A percentile compares a stretch with the other conserved stretches of the same genome.
phyloP scores from a whole-genome alignment of 2,888 invertebrate genomes.

The Drosophila nr. perissopoda region DNA sequence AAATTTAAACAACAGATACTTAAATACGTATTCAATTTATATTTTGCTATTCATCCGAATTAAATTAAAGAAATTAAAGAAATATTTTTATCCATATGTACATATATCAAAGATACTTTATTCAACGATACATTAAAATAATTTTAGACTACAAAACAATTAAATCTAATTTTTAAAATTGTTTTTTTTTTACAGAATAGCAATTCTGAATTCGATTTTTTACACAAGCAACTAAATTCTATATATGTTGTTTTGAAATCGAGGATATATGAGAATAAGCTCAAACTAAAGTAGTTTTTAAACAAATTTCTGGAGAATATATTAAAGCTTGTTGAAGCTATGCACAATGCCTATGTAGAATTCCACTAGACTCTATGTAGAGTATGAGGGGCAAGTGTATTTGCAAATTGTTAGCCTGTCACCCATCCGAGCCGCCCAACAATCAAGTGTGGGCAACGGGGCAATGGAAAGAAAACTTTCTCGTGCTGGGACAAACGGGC shows the following conservation, averaged over 20 bases:
- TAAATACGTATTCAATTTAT: not conserved
- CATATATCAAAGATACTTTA: not conserved
- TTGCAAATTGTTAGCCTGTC: slow-evolving; percentile 41
- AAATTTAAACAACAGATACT: not conserved
- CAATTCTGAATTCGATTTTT: not conserved
- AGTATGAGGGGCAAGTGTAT: slow-evolving; percentile 34
- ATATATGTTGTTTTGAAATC: not conserved
- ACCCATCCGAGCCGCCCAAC: slow-evolving; percentile 33
- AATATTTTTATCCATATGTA: not conserved
- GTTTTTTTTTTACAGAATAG: not conserved
- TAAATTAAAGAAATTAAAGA: not conserved
- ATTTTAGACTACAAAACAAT: not conserved
- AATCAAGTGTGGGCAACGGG: slow-evolving; percentile 30
- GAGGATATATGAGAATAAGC: not conserved
- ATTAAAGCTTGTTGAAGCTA: not conserved
- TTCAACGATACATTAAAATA: not conserved
- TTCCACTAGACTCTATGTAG: not conserved
- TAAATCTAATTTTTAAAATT: not conserved
- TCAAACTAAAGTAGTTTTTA: not conserved
- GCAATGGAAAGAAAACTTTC: slow-evolving; percentile 75
- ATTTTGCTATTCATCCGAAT: not conserved
- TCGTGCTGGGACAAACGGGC: slow-evolving; percentile 58
- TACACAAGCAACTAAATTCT: not conserved
- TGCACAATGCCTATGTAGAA: not conserved
- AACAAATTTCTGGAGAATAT: not conserved